Evolutionary conservation across 2,888 invertebrate species (phyloP).

Genomic region (Mesochorus sp.): DNA sequence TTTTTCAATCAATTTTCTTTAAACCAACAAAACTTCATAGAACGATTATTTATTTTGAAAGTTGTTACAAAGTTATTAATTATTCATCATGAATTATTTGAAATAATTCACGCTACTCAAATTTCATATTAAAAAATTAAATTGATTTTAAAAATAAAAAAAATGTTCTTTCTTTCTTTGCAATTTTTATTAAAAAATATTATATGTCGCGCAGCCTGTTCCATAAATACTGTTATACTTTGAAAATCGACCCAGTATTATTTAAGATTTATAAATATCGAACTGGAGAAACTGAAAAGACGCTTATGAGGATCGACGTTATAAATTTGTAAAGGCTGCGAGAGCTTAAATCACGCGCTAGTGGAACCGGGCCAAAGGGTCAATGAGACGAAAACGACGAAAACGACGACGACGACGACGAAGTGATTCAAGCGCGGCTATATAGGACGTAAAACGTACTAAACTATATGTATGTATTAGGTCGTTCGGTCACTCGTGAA

Average conservation of each 20-base stretch:
- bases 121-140: too few relatives aligned
- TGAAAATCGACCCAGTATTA: not conserved
- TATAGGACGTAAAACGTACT: conserved; percentile 23
- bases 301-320: conserved; percentile 21
- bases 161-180: too few relatives aligned
- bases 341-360: conserved; percentile 19
- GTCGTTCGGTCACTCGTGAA: conserved; percentile 43
- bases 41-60: too few relatives aligned
- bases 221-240: not conserved
- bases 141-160: too few relatives aligned
- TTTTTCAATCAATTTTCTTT: too few relatives aligned
- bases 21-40: too few relatives aligned
- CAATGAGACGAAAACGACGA: conserved; percentile 56
- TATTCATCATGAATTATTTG: too few relatives aligned
- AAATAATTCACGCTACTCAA: too few relatives aligned
- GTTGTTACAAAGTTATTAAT: too few relatives aligned
- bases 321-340: conserved; percentile 21
- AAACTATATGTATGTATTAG: conserved; percentile 36
- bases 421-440: conserved; percentile 25
- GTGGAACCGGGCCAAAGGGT: conserved; percentile 58
- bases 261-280: conserved; percentile 19
- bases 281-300: conserved; percentile 8
- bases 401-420: conserved; percentile 22
- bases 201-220: not conserved
- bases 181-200: too few relatives aligned